Evolutionary conservation across 2,113 vertebrate genomes (phyloP), one percentile per base, ranked within the genome.

Genomic region (Nettapus auritus): DNA sequence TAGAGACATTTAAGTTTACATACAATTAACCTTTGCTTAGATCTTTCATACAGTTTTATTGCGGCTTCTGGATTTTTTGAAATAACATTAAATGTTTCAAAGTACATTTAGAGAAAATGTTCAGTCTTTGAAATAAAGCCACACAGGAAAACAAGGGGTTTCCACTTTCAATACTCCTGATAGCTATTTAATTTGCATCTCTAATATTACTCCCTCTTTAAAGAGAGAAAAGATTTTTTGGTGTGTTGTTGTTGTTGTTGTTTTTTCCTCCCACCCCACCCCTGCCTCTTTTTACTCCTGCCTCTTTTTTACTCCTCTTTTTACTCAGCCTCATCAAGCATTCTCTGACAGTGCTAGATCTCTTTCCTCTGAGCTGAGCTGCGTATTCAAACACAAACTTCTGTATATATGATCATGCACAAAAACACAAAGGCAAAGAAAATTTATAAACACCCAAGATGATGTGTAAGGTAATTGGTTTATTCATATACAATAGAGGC

Each of bases 161-260:
- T 70, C 26, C 11, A 56, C 67, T 94, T 94, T 36, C 42, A 46
- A 44, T 38, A 31, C 4, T 4, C 42, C 44, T 66, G 48, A 26
- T 36, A 34, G 6, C 20, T 26, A 82, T 25, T 77, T 31, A 79
- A 1, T 13, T 29, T 76, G 85, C 44, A 82, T 31, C 50, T 67
- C 46, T 13, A 56, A 17, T 9, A 21, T 50, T 85, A 59, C 2
- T 29, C 6, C 5, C 14, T 50, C 3, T 38, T 42, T n/a, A 55
- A 78, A 19, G 13, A 63, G 4, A 40, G 25, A 42, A 52, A 9
- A 7, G 1, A 0, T 0, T 28, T 16, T n/a, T 68, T 56, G 36
- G 64, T 11, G 20, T 78, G 3, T 6, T 31, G 7, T 68, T 56
- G 36, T 69, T 11, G 20, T 18, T 28, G n/a, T n/a, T 40, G 40